Evolutionary conservation across 2,888 invertebrate species (phyloP), one percentile per base, ranked within the genome.

Genomic region (Trichopoda pennipes): DNA sequence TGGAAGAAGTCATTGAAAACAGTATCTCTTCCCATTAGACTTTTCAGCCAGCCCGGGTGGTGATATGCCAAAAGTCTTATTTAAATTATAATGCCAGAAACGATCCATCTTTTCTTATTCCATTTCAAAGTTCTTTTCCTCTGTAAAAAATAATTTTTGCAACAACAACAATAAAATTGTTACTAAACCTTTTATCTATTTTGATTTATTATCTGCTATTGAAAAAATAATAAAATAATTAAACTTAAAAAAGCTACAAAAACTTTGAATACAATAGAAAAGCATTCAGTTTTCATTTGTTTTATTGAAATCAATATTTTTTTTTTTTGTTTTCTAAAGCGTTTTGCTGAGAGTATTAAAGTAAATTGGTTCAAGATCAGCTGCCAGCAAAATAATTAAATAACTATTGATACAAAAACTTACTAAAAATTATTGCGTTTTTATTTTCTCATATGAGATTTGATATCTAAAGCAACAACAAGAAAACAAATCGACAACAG

Each of bases 361-460:
- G 60, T 68, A 81, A 81, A 81, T 82, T 82, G 69, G 82, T 75
- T 82, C 82, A 82, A 82, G 82, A 82, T 82, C 82, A 79, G 82
- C 58, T 61, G 63, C 81, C 47, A 80, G 68, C 55, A 47, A 64
- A 66, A 79, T 53, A 78, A 72, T 72, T 72, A 72, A 75, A 58
- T 66, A 75, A 66, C 56, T 75, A 58, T 75, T 68, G 66, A 75
- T 60, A 68, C 42, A 56, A 32, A 63, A 44, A 63, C 47, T 66
- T 28, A 23, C 35, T 56, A 32, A 19, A 56, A 76, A 53, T 47
- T 21, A 1, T 3, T 28, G 12, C 32, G 58, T 23, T 3, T 28
- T 12, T 44, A 49, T 23, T 63, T 19, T 32, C 64, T 17, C 55
- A 68, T 49, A 61, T 42, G 74, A 68, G 79, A 80, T 80, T 69